Evolutionary conservation across 2,797 vertebrate species (phyloP).

Genomic region (Ctenopoma multispine): DNA sequence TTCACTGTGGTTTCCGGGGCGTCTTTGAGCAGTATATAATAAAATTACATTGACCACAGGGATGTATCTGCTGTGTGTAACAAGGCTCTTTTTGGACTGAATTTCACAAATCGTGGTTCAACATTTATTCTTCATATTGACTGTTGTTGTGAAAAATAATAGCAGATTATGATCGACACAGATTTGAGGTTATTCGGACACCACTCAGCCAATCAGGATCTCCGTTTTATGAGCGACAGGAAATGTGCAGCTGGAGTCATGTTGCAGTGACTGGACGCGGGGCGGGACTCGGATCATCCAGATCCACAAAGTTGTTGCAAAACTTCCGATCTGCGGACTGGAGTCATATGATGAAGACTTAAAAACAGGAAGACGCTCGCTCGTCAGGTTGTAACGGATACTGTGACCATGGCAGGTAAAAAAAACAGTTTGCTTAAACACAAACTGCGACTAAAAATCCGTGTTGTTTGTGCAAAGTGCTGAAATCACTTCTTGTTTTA

Average conservation of each 20-base stretch:
- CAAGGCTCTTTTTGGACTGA: too few relatives aligned
- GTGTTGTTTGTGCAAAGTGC: constrained; percentile 15
- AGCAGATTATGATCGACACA: neutral
- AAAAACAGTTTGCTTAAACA: too few relatives aligned
- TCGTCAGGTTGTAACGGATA: fast-evolving
- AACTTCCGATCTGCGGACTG: constrained; percentile 14
- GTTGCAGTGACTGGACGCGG: constrained; percentile 22
- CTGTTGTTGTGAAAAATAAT: too few relatives aligned
- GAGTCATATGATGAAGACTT: neutral
- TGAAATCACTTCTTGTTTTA: neutral
- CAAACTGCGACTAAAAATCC: too few relatives aligned
- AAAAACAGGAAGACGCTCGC: neutral
- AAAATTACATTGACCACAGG: too few relatives aligned
- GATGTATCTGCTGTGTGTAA: too few relatives aligned
- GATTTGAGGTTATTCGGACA: too few relatives aligned
- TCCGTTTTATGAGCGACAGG: neutral
- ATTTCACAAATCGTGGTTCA: too few relatives aligned
- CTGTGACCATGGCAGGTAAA: constrained; percentile 60
- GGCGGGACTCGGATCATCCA: constrained; percentile 28
- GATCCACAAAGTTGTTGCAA: constrained; percentile 26
- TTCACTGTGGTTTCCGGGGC: too few relatives aligned
- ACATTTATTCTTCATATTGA: too few relatives aligned
- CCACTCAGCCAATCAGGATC: neutral
- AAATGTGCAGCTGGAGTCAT: constrained; percentile 5
- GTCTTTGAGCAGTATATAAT: too few relatives aligned